Base-by-base conservation (phyloP, 2,797 vertebrate genomes). In the Mus spretus region DNA sequence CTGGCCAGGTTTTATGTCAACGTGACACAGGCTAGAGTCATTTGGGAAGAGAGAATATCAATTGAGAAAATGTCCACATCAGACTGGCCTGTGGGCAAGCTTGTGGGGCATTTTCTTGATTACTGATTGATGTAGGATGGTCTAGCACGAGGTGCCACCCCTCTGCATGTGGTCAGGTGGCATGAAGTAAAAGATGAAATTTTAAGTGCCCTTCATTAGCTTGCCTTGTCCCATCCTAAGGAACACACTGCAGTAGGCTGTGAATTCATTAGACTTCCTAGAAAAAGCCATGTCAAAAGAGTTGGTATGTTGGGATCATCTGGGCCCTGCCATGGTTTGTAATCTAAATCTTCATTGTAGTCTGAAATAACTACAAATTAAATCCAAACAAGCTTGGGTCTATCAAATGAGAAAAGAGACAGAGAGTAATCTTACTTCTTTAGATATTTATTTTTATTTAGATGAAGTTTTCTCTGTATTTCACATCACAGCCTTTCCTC, bases 141-240 rank as follows among this genome's bases (percentile, higher is more conserved):
- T 57, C 8, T n/a, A 57, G 19, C 79, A 22, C 57, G n/a, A 40
- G 57, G 53, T 40, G 22, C 55, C 55, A 61, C 22, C 55, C n/a
- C n/a, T 82, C 19, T 13, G 34, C 50, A 6, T 20, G 11, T 15
- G 22, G 55, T 40, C 55, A 24, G 61, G 13, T 53, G 31, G 34
- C 50, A 80, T 22, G 98, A 97, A 99, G 98, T 98, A 98, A 98
- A 98, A 98, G 98, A 99, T 98, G 98, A 99, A 99, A 99, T 99
- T 99, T 98, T 99, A 99, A 99, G 99, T 99, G 99, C 99, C 99
- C 99, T 99, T 99, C 99, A 98, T 98, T 98, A 98, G 98, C 98
- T 95, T 99, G 97, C 98, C 98, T 97, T 95, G 98, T 98, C 98
- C 98, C 98, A 98, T 99, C 98, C 98, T 98, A 97, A 98, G 98